phyloP scores from a whole-genome alignment of 2,113 vertebrate species.

The Brachirus orientalis region DNA sequence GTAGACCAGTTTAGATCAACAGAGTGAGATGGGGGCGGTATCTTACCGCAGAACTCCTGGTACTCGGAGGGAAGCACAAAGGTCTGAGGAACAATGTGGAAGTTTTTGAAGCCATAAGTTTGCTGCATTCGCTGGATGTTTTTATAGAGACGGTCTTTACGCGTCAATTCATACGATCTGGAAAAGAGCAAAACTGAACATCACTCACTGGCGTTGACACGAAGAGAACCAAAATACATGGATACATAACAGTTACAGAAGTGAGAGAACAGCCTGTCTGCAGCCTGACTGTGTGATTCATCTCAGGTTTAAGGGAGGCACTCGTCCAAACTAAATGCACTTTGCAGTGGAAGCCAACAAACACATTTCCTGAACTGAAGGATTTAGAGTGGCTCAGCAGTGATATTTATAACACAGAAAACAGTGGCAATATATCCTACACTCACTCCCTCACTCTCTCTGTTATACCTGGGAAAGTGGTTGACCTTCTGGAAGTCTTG shows the following conservation, averaged over 20 bases:
- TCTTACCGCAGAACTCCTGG: constrained; percentile 96
- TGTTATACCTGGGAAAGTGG: constrained; percentile 93
- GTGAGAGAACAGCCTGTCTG: constrained; percentile 18
- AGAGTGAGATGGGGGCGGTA: neutral
- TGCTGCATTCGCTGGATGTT: constrained; percentile 97
- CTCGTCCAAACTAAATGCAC: constrained; percentile 63
- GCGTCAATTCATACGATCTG: constrained; percentile 96
- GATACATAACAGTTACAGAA: constrained; percentile 44
- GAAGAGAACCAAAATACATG: constrained; percentile 52
- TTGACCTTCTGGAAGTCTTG: constrained; percentile 97
- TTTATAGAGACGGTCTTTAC: constrained; percentile 96
- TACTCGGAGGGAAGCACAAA: constrained; percentile 93
- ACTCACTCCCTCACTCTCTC: neutral
- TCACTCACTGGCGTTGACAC: constrained; percentile 18
- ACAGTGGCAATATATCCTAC: constrained; percentile 9
- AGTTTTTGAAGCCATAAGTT: constrained; percentile 90
- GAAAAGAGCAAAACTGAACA: constrained; percentile 43
- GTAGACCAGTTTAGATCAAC: no score
- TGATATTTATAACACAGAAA: constrained; percentile 63
- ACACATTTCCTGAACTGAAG: constrained; percentile 51
- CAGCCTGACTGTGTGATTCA: constrained; percentile 64
- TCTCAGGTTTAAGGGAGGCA: constrained; percentile 62
- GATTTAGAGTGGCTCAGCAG: constrained; percentile 35
- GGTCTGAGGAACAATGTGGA: constrained; percentile 95
- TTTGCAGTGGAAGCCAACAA: constrained; percentile 63